Evolutionary conservation across 2,797 vertebrate species (phyloP), one percentile per base, ranked within the genome.

Genomic region (Borostomias antarcticus): DNA sequence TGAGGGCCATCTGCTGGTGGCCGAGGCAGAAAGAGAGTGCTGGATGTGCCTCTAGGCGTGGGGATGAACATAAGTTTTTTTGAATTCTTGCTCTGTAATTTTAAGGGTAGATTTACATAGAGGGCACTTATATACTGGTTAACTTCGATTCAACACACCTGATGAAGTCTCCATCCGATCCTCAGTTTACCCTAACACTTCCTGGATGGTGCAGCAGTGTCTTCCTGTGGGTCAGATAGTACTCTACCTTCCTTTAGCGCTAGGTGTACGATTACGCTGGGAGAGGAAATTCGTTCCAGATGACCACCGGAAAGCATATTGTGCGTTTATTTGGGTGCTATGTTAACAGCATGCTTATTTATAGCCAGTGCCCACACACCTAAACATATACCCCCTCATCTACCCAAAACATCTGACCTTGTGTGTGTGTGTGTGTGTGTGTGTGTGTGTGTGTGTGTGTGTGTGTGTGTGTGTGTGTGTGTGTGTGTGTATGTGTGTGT

Each of bases 401-500:
- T 87, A 84, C 28, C 61, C 62, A 17, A 68, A 73, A 59, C 75
- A 80, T 83, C 75, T 77, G 83, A 57, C 50, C 58, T 50, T 11
- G 15, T 9, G 15, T 40, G 10, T 8, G 7, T 40, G 10, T 11
- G 28, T 33, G 58, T 25, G 28, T 40, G 10, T 32, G 19, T 69
- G 21, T 2, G 13, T 10, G 17, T 10, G 13, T 72, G 23, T 26
- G 23, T 23, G 21, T 8, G 48, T 25, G 48, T 48, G 15, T 19
- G 47, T 25, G 23, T 51, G 48, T 54, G 13, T 54, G 23, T 53
- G 30, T 37, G 53, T 51, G 30, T 10, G 43, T 11, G 15, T 9
- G 15, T 40, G 10, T 8, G 7, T 40, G 10, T 11, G 28, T 33
- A 62, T 25, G 28, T 40, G 10, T 32, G 19, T 69, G 21, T 2